Base-by-base conservation (phyloP, 2,888 invertebrate genomes). In the Pyrgus malvae region DNA sequence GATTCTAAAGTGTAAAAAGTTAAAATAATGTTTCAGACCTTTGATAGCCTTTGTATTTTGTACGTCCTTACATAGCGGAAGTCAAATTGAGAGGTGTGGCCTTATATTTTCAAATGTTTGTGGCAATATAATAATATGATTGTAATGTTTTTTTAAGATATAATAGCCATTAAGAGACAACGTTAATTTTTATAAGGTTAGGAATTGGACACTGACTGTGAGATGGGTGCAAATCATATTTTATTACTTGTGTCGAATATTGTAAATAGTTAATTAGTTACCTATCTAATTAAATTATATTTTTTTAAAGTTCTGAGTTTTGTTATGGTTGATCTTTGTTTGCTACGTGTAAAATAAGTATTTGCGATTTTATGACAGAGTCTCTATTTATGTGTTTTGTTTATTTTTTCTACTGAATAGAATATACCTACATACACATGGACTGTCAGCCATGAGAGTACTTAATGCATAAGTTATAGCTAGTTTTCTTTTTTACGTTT, bases 401-500 rank as follows among this genome's bases (percentile, higher is more conserved):
- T 58, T 42, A 11, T 55, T 42, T 42, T 41, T 31, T 56, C 57
- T 60, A 56, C 48, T 64, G 64, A 70, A 64, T 55, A 59, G 63
- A 61, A 49, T 54, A 23, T 21, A n/a, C 40, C 46, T 54, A 54
- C 38, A 46, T 46, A 46, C 46, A 69, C 72, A 66, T 63, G 65
- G 76, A 83, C 83, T 83, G 83, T 72, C 53, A 72, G 77, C 72
- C 82, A 83, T 85, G 83, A 83, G 85, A 82, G 84, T 85, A 85
- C 84, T 83, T 83, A 86, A 76, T 67, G 46, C n/a, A 21, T 75
- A 83, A 83, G 74, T 67, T 63, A 71, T 67, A n/a, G 38, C 44
- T 40, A 27, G 31, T 40, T 14, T 35, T 12, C 12, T 23, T 29
- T 40, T 53, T 44, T 11, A 17, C 25, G 54, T 31, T 46, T 37